Conservation (phyloP, 2,797 vertebrate species). For the Pipistrellus pygmaeus region DNA sequence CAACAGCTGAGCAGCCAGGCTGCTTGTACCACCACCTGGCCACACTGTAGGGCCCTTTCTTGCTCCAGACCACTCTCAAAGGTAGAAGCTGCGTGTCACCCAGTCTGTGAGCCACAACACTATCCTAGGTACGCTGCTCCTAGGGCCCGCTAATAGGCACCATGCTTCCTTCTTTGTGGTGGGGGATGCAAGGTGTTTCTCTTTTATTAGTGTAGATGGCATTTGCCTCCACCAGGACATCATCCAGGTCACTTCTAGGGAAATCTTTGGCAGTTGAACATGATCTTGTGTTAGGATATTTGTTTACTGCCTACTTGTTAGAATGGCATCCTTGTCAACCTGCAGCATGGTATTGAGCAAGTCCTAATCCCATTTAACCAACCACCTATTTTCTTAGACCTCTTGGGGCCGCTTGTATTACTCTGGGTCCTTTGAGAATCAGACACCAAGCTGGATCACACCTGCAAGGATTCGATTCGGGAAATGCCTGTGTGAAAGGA, state of each 20-base stretch:
- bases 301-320: neutral
- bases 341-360: neutral
- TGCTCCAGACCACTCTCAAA: neutral
- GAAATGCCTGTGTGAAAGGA: neutral
- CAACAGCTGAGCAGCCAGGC: neutral
- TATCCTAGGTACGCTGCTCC: neutral
- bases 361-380: neutral
- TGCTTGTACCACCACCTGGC: neutral
- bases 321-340: neutral
- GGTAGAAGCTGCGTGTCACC: neutral
- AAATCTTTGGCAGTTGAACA: neutral
- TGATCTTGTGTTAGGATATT: neutral
- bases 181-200: neutral
- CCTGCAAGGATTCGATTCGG: neutral
- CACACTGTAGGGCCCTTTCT: neutral
- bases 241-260: neutral
- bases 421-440: neutral
- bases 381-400: neutral
- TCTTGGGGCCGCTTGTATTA: neutral
- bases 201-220: too few species aligned
- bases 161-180: neutral
- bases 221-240: neutral
- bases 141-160: neutral
- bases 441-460: neutral
- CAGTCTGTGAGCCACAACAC: neutral